phyloP scores from a whole-genome alignment of 2,888 invertebrate species.

The Lasiommata megera region DNA sequence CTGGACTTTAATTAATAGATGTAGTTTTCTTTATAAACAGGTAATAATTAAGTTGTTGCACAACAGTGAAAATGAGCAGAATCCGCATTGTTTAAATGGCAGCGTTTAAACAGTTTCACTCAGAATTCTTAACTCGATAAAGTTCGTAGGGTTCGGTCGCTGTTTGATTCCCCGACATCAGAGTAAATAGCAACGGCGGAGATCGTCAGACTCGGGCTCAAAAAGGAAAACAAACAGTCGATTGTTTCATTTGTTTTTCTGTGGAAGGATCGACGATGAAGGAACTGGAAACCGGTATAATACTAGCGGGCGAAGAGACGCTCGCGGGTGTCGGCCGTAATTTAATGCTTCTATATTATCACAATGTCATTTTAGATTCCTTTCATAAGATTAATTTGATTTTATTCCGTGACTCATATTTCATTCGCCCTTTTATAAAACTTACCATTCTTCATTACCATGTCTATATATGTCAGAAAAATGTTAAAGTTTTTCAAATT shows the following conservation, averaged over 20 bases:
- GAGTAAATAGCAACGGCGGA: conserved; percentile 41
- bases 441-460: too few species aligned
- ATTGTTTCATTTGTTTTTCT: conserved; percentile 73
- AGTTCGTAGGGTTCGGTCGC: conserved; percentile 25
- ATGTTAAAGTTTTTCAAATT: too few species aligned
- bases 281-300: conserved; percentile 72
- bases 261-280: conserved; percentile 72
- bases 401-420: neutral
- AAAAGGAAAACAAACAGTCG: conserved; percentile 53
- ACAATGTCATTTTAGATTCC: conserved; percentile 15
- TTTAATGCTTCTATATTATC: conserved; percentile 37
- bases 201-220: conserved; percentile 43
- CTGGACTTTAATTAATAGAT: conserved; percentile 4
- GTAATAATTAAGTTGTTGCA: conserved; percentile 21
- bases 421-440: too few species aligned
- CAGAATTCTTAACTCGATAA: conserved; percentile 21
- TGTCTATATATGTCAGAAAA: too few species aligned
- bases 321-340: conserved; percentile 60
- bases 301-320: conserved; percentile 45
- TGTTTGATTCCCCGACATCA: conserved; percentile 28
- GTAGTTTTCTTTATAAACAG: conserved; percentile 11
- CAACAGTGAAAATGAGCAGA: conserved; percentile 22
- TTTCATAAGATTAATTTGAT: conserved; percentile 7
- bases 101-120: conserved; percentile 23
- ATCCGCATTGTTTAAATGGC: conserved; percentile 20